A percentile compares a stretch with the other conserved stretches of the same genome.
Evolutionary conservation across 2,113 vertebrate species (phyloP).

Genomic region (Crotophaga sulcirostris): DNA sequence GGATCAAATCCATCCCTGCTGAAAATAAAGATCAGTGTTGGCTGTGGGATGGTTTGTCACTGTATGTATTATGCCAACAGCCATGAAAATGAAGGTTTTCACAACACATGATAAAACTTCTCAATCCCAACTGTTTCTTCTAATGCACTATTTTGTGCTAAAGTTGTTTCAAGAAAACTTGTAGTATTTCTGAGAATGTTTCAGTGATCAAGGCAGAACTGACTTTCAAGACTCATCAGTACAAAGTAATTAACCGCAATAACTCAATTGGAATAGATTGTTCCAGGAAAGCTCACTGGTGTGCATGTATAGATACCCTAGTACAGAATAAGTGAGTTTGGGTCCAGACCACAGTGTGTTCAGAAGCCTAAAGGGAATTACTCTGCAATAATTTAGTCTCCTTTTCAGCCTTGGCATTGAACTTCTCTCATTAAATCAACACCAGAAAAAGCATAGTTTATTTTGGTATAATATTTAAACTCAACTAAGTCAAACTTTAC

Average conservation of each 20-base stretch:
- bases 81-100: not conserved
- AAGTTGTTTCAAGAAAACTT: not conserved
- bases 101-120: not conserved
- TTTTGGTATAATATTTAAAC: not conserved
- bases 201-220: not conserved
- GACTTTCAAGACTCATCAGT: constrained; percentile 25
- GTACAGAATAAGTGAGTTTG: not conserved
- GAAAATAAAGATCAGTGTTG: not conserved
- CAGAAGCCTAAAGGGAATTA: constrained; percentile 9
- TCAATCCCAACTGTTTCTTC: not conserved
- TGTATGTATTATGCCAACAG: not conserved
- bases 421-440: not conserved
- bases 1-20: not conserved
- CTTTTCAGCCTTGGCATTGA: not conserved
- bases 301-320: not conserved
- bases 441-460: not conserved
- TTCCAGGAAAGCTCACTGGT: constrained; percentile 34
- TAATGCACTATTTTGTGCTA: not conserved
- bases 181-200: not conserved
- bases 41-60: not conserved
- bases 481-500: not conserved
- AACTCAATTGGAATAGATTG: constrained; percentile 8
- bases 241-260: constrained; percentile 43
- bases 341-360: not conserved
- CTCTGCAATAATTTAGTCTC: not conserved